Evolutionary conservation across 2,888 invertebrate species (phyloP), one percentile per base, ranked within the genome.

Genomic region (Spisula subtruncata): DNA sequence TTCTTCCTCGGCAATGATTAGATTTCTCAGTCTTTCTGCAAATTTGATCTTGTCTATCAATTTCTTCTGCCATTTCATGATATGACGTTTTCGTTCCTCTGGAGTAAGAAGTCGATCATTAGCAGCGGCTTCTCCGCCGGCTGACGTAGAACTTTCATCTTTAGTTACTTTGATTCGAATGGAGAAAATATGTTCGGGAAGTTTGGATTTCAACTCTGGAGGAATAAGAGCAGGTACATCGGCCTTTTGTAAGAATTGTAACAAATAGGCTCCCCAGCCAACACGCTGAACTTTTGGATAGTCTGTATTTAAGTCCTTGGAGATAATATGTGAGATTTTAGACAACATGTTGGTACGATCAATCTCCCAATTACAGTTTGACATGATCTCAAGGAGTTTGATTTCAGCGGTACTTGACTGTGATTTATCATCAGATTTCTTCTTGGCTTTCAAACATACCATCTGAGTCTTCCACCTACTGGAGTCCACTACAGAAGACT

Each of bases 301-400:
- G 25, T 92, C 86, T 16, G 92, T 92, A 10, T 87, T 71, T 0
- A 94, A 94, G 18, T 90, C 89, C 25, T 92, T 90, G 0, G 92
- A 93, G 20, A 95, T 92, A 54, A 93, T 94, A 32, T 93, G 93
- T 10, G 95, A 94, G 29, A 96, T 94, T 56, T 93, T 93, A 6
- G 94, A 94, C n/a, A 96, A 91, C 88, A 96, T 94, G 66, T 95
- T 93, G 10, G 94, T 93, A 46, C 95, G 94, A 46, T 93, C 91
- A 10, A 87, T 89, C 29, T 94, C 95, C 96, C 96, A 96, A 83
- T 94, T 93, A 91, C 96, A 96, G 88, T 96, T 95, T 18, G 95
- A 95, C 66, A 94, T 94, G 82, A 96, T 94, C 90, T 96, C 96
- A n/a, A 96, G 90, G 20, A 96, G 93, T 85, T 95, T 95, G 32